Evolutionary conservation across 2,113 vertebrate genomes (phyloP), one percentile per base, ranked within the genome.

Genomic region (Sceloporus tristichus): DNA sequence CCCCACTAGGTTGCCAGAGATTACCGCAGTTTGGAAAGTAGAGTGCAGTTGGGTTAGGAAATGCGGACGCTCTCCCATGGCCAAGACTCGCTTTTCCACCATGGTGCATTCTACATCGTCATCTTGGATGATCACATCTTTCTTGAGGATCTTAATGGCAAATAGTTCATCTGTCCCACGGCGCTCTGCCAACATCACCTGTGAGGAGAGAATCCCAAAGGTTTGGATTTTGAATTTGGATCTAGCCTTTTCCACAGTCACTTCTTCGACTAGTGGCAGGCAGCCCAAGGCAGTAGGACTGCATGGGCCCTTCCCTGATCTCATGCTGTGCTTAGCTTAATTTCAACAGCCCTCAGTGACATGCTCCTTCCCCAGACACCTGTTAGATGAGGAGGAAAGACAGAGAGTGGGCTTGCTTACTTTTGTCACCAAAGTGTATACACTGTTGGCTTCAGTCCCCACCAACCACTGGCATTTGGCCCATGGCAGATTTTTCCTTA

Each of bases 41-140:
- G 97, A 97, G 92, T 98, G 98, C 16, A 99, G 97, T 13, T 98
- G 96, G 0, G 98, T 99, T 91, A 99, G 98, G 91, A 99, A 98
- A 95, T 98, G 97, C 1, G 98, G 98, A 40, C 98, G 96, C 0
- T 96, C 96, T 21, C 92, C 70, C n/a, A 99, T 96, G 0, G 97
- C 98, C 90, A 99, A 95, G 38, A 99, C 98, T 25, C 98, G 97
- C 89, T 98, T 96, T 94, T 98, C 98, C 94, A 99, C 98, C 94
- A 99, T 95, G n/a, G 98, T 98, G 42, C 98, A 98, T 95, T 98
- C 98, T 0, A 98, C 98, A 80, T 99, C 98, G 34, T 99, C 98
- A 1, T 99, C 98, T 95, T 98, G 98, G 91, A 98, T 98, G 38
- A 99, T 97, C 66, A 99, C 98, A 1, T 99, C 98, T 90, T 99